phyloP scores from a whole-genome alignment of 2,113 vertebrate species.

The Coturnix japonica region DNA sequence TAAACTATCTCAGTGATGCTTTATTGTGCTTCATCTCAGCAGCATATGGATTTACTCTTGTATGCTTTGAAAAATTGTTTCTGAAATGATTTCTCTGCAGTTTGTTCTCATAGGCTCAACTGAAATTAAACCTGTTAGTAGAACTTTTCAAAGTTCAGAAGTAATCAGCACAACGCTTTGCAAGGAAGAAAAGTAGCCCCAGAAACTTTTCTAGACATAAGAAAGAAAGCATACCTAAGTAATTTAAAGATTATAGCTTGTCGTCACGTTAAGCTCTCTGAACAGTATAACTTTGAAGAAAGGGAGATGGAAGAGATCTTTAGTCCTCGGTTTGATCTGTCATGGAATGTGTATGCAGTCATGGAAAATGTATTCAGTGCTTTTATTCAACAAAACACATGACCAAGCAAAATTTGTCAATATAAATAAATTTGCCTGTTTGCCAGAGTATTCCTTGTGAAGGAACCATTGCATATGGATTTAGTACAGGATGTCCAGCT shows the following conservation, averaged over 20 bases:
- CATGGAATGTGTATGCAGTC: not conserved
- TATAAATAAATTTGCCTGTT: not conserved
- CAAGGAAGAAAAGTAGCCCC: constrained; percentile 25
- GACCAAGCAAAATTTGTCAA: not conserved
- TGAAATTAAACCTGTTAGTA: constrained; percentile 56
- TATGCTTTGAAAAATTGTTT: constrained; percentile 79
- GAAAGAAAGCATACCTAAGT: not conserved
- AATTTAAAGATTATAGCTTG: not conserved
- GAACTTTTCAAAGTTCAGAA: constrained; percentile 56
- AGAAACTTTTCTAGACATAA: not conserved
- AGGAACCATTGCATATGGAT: not conserved
- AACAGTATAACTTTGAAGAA: not conserved
- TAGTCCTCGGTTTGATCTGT: not conserved
- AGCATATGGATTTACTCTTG: constrained; percentile 80
- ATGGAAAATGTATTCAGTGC: not conserved
- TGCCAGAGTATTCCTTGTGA: not conserved
- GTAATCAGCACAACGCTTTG: constrained; percentile 38
- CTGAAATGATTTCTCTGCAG: constrained; percentile 76
- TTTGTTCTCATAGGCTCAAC: constrained; percentile 69
- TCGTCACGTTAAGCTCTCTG: not conserved
- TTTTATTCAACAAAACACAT: not conserved
- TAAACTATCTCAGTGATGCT: constrained; percentile 83
- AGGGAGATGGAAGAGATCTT: not conserved
- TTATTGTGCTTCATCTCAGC: constrained; percentile 85
- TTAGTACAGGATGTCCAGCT: not conserved